Base-by-base conservation (phyloP, 2,113 vertebrate species). In the Nyctibius bracteatus region DNA sequence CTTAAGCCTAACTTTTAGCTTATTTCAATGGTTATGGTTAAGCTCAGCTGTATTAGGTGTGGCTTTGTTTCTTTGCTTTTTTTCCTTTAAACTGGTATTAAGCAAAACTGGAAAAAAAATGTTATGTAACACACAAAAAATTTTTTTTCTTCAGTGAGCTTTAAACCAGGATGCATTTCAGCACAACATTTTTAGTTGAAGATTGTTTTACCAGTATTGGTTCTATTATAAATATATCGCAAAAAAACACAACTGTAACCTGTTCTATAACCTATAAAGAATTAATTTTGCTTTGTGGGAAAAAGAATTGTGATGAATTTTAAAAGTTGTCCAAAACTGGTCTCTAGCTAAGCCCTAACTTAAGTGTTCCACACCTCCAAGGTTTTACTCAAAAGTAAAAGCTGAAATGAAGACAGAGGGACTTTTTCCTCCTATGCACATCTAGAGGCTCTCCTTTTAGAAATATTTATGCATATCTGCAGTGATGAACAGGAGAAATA, bases 401-500 rank as follows among this genome's bases (percentile, higher is more conserved):
- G 6, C 10, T 61, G 28, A 67, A 87, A 72, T 37, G 8, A 44
- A 61, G 28, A 35, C 2, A 46, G 20, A 0, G 2, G 19, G 28
- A 47, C 3, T 12, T 81, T 59, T 59, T 80, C 57, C 66, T 30
- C 31, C 8, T 47, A 14, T 16, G 23, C 13, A 63, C 0, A 0
- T n/a, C 17, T 20, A 57, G 12, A 79, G 15, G 18, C 73, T 73
- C 19, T 77, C 7, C 3, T 57, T 61, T 47, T 41, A 65, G 21
- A 55, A 75, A 54, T 63, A 47, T 3, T 15, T 52, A 51, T 49
- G 3, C 44, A 8, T 47, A 66, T 43, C 3, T 57, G 10, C 52
- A 47, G 12, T 18, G 12, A 78, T 19, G 13, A 88, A 86, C 13
- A 82, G 12, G 10, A 81, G 12, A 93, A 77, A 73, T n/a, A 41